A percentile compares a stretch with the other conserved stretches of the same genome.
phyloP scores from a whole-genome alignment of 2,888 invertebrate genomes.

The Dione vanillae region DNA sequence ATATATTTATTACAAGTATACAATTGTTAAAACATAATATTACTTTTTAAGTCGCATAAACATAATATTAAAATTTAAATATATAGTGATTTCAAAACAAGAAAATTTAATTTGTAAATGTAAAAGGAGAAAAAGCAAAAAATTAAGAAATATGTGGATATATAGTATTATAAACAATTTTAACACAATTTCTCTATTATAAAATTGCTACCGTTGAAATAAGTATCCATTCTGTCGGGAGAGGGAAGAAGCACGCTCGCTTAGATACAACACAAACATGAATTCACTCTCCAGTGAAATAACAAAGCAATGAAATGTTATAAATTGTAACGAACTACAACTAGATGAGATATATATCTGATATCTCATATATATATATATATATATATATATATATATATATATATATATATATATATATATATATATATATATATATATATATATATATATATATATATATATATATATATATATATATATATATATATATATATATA shows the following conservation, averaged over 20 bases:
- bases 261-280: constrained; percentile 48
- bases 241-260: constrained; percentile 44
- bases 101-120: not conserved
- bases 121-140: not conserved
- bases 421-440: too few species aligned
- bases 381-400: too few species aligned
- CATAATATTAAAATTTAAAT: not conserved
- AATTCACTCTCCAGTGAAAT: constrained; percentile 47
- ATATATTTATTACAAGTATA: too few species aligned
- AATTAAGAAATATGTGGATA: too few species aligned
- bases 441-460: too few species aligned
- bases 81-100: not conserved
- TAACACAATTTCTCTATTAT: constrained; percentile 35
- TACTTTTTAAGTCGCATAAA: too few species aligned
- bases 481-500: too few species aligned
- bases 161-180: not conserved
- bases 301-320: constrained; percentile 73
- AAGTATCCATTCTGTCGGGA: constrained; percentile 39
- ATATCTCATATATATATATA: too few species aligned
- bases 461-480: too few species aligned
- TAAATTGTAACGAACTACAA: constrained; percentile 71
- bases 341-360: too few species aligned
- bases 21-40: too few species aligned
- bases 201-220: constrained; percentile 42
- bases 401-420: too few species aligned